phyloP scores from a whole-genome alignment of 2,113 vertebrate species.

The Colinus virginianus region DNA sequence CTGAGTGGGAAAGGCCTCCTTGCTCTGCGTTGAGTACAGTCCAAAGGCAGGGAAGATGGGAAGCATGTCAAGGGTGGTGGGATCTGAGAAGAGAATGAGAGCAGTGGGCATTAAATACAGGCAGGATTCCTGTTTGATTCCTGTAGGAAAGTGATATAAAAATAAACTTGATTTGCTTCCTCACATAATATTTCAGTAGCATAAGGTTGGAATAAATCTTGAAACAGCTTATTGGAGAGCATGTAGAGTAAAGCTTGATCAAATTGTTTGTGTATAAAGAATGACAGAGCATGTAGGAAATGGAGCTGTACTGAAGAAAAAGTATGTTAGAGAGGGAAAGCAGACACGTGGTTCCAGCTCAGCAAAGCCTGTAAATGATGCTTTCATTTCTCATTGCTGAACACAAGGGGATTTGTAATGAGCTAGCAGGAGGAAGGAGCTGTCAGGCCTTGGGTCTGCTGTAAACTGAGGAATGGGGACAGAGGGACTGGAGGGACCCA shows the following conservation, averaged over 20 bases:
- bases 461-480: not conserved
- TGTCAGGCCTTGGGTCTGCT: not conserved
- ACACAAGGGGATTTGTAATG: not conserved
- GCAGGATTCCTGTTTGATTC: not conserved
- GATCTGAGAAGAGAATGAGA: not conserved
- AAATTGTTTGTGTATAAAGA: slow-evolving; percentile 20
- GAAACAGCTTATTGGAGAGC: not conserved
- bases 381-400: not conserved
- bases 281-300: not conserved
- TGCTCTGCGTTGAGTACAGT: not conserved
- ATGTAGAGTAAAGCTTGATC: not conserved
- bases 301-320: slow-evolving; percentile 10
- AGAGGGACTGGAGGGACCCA: not conserved
- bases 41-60: slow-evolving; percentile 33
- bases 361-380: slow-evolving; percentile 12
- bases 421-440: not conserved
- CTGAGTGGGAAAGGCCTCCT: slow-evolving; percentile 41
- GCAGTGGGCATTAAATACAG: not conserved
- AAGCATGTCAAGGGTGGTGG: not conserved
- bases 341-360: slow-evolving; percentile 33
- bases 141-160: not conserved
- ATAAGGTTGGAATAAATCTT: slow-evolving; percentile 37
- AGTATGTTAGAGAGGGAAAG: slow-evolving; percentile 9
- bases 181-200: not conserved
- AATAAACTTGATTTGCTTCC: slow-evolving; percentile 22